Evolutionary conservation across 2,888 invertebrate species (phyloP), one percentile per base, ranked within the genome.

Genomic region (Dastarcus helophoroides): DNA sequence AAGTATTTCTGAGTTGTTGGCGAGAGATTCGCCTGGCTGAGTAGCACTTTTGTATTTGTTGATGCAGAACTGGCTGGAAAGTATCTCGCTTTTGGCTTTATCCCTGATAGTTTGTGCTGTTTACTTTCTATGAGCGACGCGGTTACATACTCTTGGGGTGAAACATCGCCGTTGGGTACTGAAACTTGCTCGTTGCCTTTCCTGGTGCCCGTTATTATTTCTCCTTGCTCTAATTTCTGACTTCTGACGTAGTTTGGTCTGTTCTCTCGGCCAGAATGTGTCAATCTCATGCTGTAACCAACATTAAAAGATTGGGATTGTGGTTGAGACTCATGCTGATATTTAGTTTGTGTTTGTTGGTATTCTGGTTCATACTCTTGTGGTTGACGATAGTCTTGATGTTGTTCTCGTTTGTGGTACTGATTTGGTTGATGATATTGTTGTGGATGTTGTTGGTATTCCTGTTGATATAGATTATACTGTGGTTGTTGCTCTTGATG

Each of bases 31-130:
- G 7, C 19, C n/a, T 19, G 19, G n/a, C n/a, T 19, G 19, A 19
- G 6, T 19, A 19, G 7, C 7, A n/a, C 9, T n/a, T n/a, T n/a
- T 17, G 9, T 28, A 14, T 13, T 32, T 22, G 2, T 27, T n/a
- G n/a, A n/a, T n/a, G n/a, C n/a, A n/a, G n/a, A n/a, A n/a, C n/a
- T n/a, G n/a, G n/a, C n/a, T n/a, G n/a, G n/a, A n/a, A n/a, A n/a
- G n/a, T 11, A 8, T 24, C 28, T 32, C 19, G 17, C 15, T 17
- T 32, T 32, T 16, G 25, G 22, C 4, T 14, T 6, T 2, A 22
- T 14, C 3, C 23, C 16, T 12, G 13, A 11, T n/a, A 7, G 3
- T 17, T 12, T 11, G 14, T 15, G 12, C 22, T 15, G 23, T 22
- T 12, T 3, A 5, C 22, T 15, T n/a, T 33, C 29, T n/a, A n/a